These are phyloP conservation scores for Scomber scombrus DNA, from an alignment of 2,113 vertebrate species.

Conservation along the genomic window DNA sequence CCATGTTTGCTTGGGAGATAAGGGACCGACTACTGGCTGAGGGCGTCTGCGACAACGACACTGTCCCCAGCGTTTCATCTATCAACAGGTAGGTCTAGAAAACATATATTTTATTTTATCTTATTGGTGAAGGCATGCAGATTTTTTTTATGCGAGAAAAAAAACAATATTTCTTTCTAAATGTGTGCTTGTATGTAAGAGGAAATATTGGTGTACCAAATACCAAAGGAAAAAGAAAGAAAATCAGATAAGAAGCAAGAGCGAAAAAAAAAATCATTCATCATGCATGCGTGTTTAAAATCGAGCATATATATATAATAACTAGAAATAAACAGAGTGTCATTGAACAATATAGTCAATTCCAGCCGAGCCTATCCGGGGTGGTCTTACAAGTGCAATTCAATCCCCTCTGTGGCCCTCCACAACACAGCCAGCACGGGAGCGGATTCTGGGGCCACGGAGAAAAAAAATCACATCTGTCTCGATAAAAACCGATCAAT, in stretches of 20 bases:
- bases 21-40: constrained; percentile 96
- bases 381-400: constrained; percentile 92
- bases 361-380: constrained; percentile 55
- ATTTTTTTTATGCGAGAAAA: neutral
- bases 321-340: constrained; percentile 14
- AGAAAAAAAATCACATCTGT: constrained; percentile 91
- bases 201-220: neutral
- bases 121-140: neutral
- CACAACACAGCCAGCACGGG: constrained; percentile 88
- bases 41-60: constrained; percentile 97
- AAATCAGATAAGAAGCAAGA: neutral
- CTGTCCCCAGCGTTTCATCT: constrained; percentile 96
- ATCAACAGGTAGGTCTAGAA: constrained; percentile 92
- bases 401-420: constrained; percentile 85
- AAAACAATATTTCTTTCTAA: neutral
- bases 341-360: constrained; percentile 27
- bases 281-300: neutral
- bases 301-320: neutral
- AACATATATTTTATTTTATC: neutral
- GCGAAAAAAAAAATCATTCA: too few species aligned
- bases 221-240: neutral
- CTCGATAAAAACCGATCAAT: constrained; percentile 97
- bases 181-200: neutral
- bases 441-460: constrained; percentile 85
- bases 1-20: constrained; percentile 99